Base-by-base conservation (phyloP, 2,888 invertebrate genomes). In the Volucella inflata region DNA sequence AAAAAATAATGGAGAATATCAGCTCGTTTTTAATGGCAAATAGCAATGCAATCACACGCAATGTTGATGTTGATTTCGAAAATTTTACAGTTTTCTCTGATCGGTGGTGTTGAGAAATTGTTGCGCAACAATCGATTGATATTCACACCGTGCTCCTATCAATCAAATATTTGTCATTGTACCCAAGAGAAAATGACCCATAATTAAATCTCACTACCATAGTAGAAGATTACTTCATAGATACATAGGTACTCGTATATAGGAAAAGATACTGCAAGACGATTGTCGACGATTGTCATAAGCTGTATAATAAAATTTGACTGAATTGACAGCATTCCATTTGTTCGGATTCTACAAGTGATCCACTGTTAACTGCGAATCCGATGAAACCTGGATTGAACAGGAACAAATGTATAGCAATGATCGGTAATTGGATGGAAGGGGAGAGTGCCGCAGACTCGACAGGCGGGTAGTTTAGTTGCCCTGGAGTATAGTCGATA, bases 141-240 rank as follows among this genome's bases (percentile, higher is more conserved):
- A 85, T 85, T 81, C 85, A 85, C 72, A 77, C 72, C 81, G 68
- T 77, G 50, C 62, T 72, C 72, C 85, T 77, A 85, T 85, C 81
- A 81, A 85, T 85, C 85, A 85, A 81, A 85, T 68, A 77, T 81
- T 81, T 85, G 81, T 85, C 76, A 85, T 85, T 75, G 74, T 67
- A 74, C 70, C 74, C 75, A 16, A 16, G 76, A 85, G 85, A 81
- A 85, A 81, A 81, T 81, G 55, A 71, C 71, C 62, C 44, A 67
- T 77, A 72, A 85, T 81, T 79, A 80, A 30, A 79, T 80, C 78
- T 83, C 42, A 71, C 14, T 42, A 38, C 17, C 38, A 53, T 11
- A 4, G 51, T 50, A 51, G 16, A 40, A 70, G 17, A 36, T 16
- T 46, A 30, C 21, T 14, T 6, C 17, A 68, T 65, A 9, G 17